Base-by-base conservation (phyloP, 53 echinoderm and acorn worm genomes). In the Paelopatides confundens region DNA sequence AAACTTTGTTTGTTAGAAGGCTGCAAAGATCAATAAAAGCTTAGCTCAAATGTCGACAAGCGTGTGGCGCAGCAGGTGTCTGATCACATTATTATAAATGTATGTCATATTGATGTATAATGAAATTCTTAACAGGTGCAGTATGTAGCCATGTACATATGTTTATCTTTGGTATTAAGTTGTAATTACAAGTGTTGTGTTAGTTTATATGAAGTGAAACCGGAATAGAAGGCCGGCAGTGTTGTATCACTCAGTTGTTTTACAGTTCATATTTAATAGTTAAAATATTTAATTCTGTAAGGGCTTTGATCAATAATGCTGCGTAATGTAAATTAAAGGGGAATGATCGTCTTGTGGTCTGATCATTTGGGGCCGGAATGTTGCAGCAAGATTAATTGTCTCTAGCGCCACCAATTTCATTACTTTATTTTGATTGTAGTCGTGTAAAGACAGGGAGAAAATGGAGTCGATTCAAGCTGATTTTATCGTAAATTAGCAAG, bases 1-100 rank as follows among this genome's bases (percentile, higher is more conserved):
- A 93, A 93, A 50, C 35, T 89, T 12, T 89, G 82, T 65, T 82
- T 88, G 76, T 74, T 74, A 26, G 76, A 74, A 34, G 35, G 76
- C 26, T 40, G 76, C 76, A 37, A 36, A 2, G 76, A 35, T 35
- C 39, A 34, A 36, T 74, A 74, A 37, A 31, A 64, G 64, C 37
- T 15, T 3, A 18, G 46, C 76, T 21, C 38, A 26, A 74, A 0
- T 37, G 76, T 35, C 5, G 35, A 5, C 35, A 37, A 34, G 76
- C 35, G 69, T 74, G 46, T 74, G 76, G 17, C 37, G 35, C 76
- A 43, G 0, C 33, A 32, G 21, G 35, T 5, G 76, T 24, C 18
- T 74, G 76, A 24, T 37, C 39, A 74, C 18, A 36, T 43, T 3
- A 15, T 7, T 17, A n/a, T 4, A 11, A 36, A 5, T 28, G n/a